These are phyloP conservation scores for Drosophila pachea DNA, from an alignment of 1,140 invertebrate species.

Conservation along the genomic window DNA sequence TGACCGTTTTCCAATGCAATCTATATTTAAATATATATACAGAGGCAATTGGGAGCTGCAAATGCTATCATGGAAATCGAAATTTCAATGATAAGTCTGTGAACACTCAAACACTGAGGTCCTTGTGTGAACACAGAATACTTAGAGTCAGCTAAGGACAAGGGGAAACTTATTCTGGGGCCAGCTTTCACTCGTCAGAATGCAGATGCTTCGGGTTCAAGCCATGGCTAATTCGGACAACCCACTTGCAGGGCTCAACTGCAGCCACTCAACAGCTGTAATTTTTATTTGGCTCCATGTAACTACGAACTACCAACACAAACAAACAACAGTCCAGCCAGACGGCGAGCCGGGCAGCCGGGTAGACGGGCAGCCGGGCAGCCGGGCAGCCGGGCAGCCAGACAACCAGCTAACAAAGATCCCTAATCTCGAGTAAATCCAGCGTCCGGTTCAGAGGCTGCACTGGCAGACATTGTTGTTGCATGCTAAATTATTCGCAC, in stretches of 20 bases:
- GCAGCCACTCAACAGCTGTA: conserved; percentile 57
- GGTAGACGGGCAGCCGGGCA: conserved; percentile 31
- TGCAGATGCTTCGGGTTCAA: conserved; percentile 22
- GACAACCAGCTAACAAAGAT: conserved; percentile 65
- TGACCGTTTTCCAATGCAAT: background rate
- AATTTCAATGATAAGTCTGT: background rate
- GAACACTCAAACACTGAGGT: background rate
- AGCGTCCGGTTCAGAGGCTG: conserved; percentile 51
- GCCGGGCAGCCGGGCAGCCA: conserved; percentile 21
- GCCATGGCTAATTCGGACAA: conserved; percentile 36
- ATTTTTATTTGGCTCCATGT: conserved; percentile 61
- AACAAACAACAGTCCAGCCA: conserved; percentile 34
- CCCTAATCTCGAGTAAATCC: conserved; percentile 75
- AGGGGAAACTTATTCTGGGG: conserved; percentile 1
- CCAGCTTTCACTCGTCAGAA: conserved; percentile 23
- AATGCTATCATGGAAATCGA: background rate
- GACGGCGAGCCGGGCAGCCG: conserved; percentile 42
- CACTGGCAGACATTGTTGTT: conserved; percentile 21
- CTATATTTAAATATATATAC: background rate
- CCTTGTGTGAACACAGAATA: background rate
- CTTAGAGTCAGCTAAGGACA: background rate
- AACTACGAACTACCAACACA: conserved; percentile 27
- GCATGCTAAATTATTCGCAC: conserved; percentile 72
- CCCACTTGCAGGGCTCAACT: conserved; percentile 27
- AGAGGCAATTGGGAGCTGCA: background rate